Base-by-base conservation (phyloP, 2,888 invertebrate genomes). In the Spodoptera picta region DNA sequence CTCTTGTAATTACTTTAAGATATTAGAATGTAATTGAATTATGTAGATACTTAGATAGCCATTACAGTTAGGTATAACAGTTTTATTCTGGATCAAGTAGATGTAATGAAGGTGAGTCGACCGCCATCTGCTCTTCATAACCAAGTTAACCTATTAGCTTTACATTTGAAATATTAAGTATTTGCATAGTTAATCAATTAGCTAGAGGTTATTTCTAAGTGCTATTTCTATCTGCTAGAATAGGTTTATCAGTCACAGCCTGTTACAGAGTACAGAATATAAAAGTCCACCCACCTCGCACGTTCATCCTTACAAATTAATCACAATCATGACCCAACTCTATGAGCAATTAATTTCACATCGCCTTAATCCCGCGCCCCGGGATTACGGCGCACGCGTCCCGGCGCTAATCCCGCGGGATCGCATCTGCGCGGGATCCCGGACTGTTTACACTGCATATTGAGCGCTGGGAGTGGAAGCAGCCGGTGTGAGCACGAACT, bases 301-400 rank as follows among this genome's bases (percentile, higher is more conserved):
- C 46, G 12, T 41, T 10, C 44, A 27, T 44, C 66, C 45, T 36
- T 31, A 51, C 53, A 69, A 61, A 60, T 69, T 54, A 69, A 67
- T 71, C 54, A 66, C 76, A 64, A 57, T 62, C 66, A 71, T 74
- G 74, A 63, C 74, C 74, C 46, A 71, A 59, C 52, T 60, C 47
- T 68, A 71, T 64, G 77, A 74, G 72, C 77, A 74, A 78, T 78
- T 78, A 79, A 79, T 78, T 74, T 76, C 64, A 65, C 72, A 79
- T 78, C 69, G 54, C 77, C 65, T 63, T 78, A 78, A 78, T 78
- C 78, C 77, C 65, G 52, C 49, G 65, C 54, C 71, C 63, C 64
- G 54, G 72, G 78, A 78, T 78, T 78, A 78, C 57, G 71, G 71
- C 71, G 79, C 79, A 79, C 79, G 79, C 78, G 79, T 76, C 74